Conservation (phyloP, 2,797 vertebrate genomes). For the Martes flavigula region DNA sequence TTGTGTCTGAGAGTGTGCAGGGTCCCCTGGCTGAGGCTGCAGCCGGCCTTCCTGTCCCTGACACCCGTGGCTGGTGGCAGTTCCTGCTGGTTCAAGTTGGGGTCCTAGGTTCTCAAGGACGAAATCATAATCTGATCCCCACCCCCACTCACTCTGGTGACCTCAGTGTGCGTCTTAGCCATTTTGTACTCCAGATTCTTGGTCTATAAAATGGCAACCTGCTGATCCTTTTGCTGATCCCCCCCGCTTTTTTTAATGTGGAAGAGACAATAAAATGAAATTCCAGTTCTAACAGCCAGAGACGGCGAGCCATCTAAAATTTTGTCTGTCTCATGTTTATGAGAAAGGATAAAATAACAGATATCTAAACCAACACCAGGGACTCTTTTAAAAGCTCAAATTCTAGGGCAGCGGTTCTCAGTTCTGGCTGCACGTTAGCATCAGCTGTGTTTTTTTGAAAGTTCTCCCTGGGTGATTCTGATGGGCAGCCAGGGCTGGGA, state of each 20-base stretch:
- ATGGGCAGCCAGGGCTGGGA: neutral
- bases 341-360: constrained; percentile 63
- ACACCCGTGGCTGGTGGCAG: neutral
- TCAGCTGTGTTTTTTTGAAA: constrained; percentile 47
- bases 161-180: neutral
- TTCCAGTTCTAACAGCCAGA: constrained; percentile 39
- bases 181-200: neutral
- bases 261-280: constrained; percentile 45
- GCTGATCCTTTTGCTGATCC: neutral
- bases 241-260: neutral
- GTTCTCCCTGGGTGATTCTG: neutral
- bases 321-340: constrained; percentile 57
- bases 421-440: neutral
- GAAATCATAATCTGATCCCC: neutral
- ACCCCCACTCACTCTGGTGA: neutral
- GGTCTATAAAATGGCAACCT: constrained; percentile 36
- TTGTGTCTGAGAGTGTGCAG: no score
- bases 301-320: constrained; percentile 35
- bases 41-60: neutral
- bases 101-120: neutral
- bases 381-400: constrained; percentile 24
- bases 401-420: neutral
- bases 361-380: constrained; percentile 47
- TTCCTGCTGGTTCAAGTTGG: neutral
- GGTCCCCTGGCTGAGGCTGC: neutral